phyloP scores from a whole-genome alignment of 2,113 vertebrate species.

The Elaphurus davidianus region DNA sequence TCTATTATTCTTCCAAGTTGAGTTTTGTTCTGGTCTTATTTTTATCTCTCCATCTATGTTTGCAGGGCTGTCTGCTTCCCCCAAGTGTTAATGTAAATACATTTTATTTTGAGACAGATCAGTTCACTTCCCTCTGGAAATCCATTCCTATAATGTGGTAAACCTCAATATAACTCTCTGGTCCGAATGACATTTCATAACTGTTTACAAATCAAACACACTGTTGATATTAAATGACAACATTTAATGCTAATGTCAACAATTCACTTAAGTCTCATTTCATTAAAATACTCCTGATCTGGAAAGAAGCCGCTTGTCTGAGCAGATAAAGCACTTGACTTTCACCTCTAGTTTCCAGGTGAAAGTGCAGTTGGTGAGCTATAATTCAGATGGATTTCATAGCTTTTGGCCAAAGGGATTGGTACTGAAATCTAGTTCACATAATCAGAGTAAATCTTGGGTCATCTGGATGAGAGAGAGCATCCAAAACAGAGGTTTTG shows the following conservation, averaged over 20 bases:
- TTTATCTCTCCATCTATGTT: constrained; percentile 86
- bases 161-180: constrained; percentile 76
- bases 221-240: constrained; percentile 59
- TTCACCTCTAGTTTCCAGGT: constrained; percentile 36
- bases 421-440: background rate
- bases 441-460: background rate
- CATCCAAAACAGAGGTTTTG: background rate
- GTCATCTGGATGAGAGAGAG: background rate
- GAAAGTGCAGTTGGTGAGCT: constrained; percentile 14
- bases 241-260: constrained; percentile 65
- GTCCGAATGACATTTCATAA: constrained; percentile 73
- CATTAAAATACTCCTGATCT: constrained; percentile 51
- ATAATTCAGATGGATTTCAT: constrained; percentile 40
- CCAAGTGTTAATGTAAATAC: constrained; percentile 85
- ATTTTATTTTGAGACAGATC: constrained; percentile 80
- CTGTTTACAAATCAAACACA: constrained; percentile 58
- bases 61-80: constrained; percentile 81
- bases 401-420: constrained; percentile 25
- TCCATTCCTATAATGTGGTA: constrained; percentile 80
- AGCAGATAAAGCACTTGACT: constrained; percentile 53
- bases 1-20: constrained; percentile 76
- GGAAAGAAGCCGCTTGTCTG: background rate
- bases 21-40: constrained; percentile 80
- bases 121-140: constrained; percentile 83
- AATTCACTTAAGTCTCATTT: constrained; percentile 49